These are phyloP conservation scores for Dermatemys mawii DNA, from an alignment of 2,113 vertebrate genomes.

Conservation along the genomic window DNA sequence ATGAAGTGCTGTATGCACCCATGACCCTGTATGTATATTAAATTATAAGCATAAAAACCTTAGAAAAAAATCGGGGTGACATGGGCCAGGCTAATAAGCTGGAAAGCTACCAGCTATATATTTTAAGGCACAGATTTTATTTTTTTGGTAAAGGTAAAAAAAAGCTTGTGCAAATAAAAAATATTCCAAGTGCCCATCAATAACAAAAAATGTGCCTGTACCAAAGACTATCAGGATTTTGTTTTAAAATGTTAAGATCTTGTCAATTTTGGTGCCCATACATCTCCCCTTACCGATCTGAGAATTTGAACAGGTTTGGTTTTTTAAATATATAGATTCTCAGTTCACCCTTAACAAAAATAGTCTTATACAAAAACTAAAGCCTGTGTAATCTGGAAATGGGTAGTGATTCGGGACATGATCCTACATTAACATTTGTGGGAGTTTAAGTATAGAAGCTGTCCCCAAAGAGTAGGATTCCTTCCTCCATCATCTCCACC, in stretches of 20 bases:
- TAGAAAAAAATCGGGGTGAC: not conserved
- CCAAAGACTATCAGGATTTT: not conserved
- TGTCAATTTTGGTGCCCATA: conserved; percentile 1
- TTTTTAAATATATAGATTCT: not conserved
- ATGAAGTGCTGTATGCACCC: not conserved
- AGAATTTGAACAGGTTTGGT: not conserved
- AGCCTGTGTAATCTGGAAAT: not conserved
- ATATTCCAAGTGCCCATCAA: not conserved
- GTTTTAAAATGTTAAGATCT: not conserved
- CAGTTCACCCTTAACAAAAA: not conserved
- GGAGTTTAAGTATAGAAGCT: not conserved
- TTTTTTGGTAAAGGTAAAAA: not conserved
- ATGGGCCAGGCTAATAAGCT: not conserved
- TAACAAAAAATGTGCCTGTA: not conserved
- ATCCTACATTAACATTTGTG: not conserved
- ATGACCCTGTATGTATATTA: not conserved
- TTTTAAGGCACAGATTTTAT: not conserved
- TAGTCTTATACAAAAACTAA: not conserved
- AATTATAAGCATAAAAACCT: not conserved
- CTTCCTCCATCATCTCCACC: not conserved
- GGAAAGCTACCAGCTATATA: not conserved
- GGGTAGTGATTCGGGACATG: not conserved
- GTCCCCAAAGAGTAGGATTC: not conserved
- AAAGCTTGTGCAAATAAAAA: not conserved
- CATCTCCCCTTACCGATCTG: not conserved